These are phyloP conservation scores for Augochlora pura DNA, from an alignment of 1,140 invertebrate genomes.

Conservation along the genomic window DNA sequence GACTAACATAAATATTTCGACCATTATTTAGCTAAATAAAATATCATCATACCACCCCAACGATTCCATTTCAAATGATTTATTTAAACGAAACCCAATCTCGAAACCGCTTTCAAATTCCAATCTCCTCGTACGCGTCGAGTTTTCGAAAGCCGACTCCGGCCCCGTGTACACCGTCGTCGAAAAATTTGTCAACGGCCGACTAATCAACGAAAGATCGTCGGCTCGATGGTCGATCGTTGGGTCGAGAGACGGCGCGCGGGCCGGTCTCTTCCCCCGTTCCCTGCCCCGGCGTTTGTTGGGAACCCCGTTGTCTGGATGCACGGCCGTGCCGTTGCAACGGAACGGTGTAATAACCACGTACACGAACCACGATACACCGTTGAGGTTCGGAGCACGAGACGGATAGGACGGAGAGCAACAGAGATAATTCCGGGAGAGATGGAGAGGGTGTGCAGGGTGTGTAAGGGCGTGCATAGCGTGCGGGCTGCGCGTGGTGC, in stretches of 20 bases:
- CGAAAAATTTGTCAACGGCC: too few relatives aligned
- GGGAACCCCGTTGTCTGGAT: constrained; percentile 45
- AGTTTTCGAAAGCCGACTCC: too few relatives aligned
- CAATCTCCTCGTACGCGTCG: too few relatives aligned
- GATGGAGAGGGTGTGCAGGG: too few relatives aligned
- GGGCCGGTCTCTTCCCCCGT: not conserved
- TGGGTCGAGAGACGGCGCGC: not conserved
- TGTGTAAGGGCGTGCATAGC: not conserved
- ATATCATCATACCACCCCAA: too few relatives aligned
- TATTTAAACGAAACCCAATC: too few relatives aligned
- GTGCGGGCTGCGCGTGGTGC: not conserved
- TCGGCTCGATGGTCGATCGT: constrained; percentile 11
- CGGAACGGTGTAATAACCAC: constrained; percentile 62
- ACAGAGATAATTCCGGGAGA: not conserved
- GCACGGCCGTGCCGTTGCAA: constrained; percentile 34
- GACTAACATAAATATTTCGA: too few relatives aligned
- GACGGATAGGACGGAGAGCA: not conserved
- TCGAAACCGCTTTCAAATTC: too few relatives aligned
- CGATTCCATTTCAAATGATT: too few relatives aligned
- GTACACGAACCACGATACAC: constrained; percentile 45
- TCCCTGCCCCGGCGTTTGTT: constrained; percentile 18
- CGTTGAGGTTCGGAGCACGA: constrained; percentile 13
- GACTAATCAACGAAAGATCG: constrained; percentile 7
- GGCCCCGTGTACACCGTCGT: too few relatives aligned
- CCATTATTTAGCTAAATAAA: too few relatives aligned